Conservation (phyloP, 2,888 invertebrate genomes). For the Cerastis rubricosa region DNA sequence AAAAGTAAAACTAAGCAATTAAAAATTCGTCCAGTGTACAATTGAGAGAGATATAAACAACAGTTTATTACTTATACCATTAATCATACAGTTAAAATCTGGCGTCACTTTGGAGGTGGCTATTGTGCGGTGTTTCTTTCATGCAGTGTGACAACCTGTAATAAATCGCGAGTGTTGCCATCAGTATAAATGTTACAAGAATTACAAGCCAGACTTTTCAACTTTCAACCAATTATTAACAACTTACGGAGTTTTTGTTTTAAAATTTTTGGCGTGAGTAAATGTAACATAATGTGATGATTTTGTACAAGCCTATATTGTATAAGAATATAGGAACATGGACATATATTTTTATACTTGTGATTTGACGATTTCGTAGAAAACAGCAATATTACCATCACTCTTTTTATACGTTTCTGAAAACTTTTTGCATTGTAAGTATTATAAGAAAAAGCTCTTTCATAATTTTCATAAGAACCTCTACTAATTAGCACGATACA, state of each 20-base stretch:
- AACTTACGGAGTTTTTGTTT: slow-evolving; percentile 60
- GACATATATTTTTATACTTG: not conserved
- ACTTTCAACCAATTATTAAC: slow-evolving; percentile 71
- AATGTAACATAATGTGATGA: slow-evolving; percentile 1
- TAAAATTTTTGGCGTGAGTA: slow-evolving; percentile 35
- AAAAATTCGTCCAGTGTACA: slow-evolving; percentile 67
- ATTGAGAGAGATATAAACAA: slow-evolving; percentile 66
- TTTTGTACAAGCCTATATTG: not conserved
- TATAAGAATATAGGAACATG: not conserved
- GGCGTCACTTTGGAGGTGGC: slow-evolving; percentile 63
- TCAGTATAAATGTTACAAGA: slow-evolving; percentile 67
- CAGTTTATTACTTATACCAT: slow-evolving; percentile 65
- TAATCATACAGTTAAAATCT: slow-evolving; percentile 69
- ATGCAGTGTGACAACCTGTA: slow-evolving; percentile 66
- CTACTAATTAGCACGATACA: slow-evolving; percentile 68
- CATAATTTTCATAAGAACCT: slow-evolving; percentile 47
- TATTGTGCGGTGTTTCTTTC: slow-evolving; percentile 69
- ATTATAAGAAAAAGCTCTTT: slow-evolving; percentile 29
- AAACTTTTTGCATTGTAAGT: slow-evolving; percentile 14
- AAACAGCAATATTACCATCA: not conserved
- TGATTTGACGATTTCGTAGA: not conserved
- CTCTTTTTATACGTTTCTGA: slow-evolving; percentile 7
- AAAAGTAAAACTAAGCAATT: slow-evolving; percentile 63
- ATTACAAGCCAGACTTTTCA: slow-evolving; percentile 65
- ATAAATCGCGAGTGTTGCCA: slow-evolving; percentile 69